Evolutionary conservation across 2,113 vertebrate species (phyloP).

Genomic region (Potamarius usumacintae): DNA sequence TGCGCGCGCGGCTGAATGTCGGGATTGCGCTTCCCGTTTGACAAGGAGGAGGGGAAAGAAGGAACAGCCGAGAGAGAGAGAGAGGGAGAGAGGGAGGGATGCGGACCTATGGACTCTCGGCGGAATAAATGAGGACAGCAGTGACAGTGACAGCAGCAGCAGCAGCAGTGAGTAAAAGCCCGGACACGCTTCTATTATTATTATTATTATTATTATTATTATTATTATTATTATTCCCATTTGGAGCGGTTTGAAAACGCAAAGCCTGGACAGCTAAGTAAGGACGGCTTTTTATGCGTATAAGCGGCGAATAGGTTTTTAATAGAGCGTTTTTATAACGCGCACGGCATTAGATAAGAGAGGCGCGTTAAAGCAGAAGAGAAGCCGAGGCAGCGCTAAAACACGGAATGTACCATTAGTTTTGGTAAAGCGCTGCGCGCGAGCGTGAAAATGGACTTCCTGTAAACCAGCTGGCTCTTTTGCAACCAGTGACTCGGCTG

Average conservation of each 20-base stretch:
- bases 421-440: background rate
- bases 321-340: too few species aligned
- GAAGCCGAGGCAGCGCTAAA: background rate
- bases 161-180: conserved; percentile 52
- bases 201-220: too few species aligned
- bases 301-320: background rate
- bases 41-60: conserved; percentile 65
- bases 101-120: conserved; percentile 66
- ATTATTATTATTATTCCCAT: too few species aligned
- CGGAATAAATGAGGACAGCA: conserved; percentile 64
- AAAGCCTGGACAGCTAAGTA: background rate
- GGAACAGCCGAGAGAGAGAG: conserved; percentile 32
- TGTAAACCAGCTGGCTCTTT: conserved; percentile 31
- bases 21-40: conserved; percentile 70
- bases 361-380: too few species aligned
- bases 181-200: background rate
- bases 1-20: conserved; percentile 73
- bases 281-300: background rate
- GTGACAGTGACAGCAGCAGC: conserved; percentile 51
- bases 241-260: background rate
- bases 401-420: background rate
- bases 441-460: conserved; percentile 32
- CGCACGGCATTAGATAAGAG: too few species aligned
- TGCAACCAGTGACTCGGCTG: conserved; percentile 26
- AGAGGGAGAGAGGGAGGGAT: conserved; percentile 68